Base-by-base conservation (phyloP, 2,888 invertebrate genomes). In the Ormyrus rosae region DNA sequence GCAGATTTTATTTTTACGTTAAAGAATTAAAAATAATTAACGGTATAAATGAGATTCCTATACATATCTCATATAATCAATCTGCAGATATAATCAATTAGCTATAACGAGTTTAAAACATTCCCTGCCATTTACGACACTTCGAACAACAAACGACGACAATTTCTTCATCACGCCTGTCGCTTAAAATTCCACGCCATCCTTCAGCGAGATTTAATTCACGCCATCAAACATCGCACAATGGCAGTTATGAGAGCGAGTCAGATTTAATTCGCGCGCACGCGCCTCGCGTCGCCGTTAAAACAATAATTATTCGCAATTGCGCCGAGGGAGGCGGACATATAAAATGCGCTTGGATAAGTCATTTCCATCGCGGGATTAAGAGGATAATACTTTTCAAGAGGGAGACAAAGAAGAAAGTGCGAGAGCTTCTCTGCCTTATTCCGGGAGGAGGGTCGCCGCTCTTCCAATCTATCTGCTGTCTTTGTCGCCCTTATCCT, bases 341-440 rank as follows among this genome's bases (percentile, higher is more conserved):
- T 56, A 73, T 65, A 46, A 50, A 58, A 67, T 13, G 13, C 13
- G 34, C 63, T 13, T 48, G 58, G 65, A 65, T 78, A 65, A 78
- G 78, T 78, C 58, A 78, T 78, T 78, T 71, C 58, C 71, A 71
- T 58, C 13, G 58, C 6, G 10, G 71, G 71, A 78, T 70, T 70
- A 70, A 71, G 78, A 61, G 50, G 64, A 11, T 4, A n/a, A 68
- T 69, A 71, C 78, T 65, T 70, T 77, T 56, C 61, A 61, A 76
- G 69, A 61, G 69, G 60, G 50, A 50, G 46, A n/a, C 51, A 60
- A 4, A 34, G 34, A 34, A 34, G 61, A 34, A 67, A 67, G 11
- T 6, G 13, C 34, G 19, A 0, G 61, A 60, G 50, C n/a, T 61
- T 45, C 7, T 34, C 34, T 34, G 19, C 34, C 71, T 70, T 53